A percentile compares a stretch with the other conserved stretches of the same genome.
These are phyloP conservation scores for Drosophila nr. medialis DNA, from an alignment of 2,888 invertebrate genomes.

Conservation along the genomic window DNA sequence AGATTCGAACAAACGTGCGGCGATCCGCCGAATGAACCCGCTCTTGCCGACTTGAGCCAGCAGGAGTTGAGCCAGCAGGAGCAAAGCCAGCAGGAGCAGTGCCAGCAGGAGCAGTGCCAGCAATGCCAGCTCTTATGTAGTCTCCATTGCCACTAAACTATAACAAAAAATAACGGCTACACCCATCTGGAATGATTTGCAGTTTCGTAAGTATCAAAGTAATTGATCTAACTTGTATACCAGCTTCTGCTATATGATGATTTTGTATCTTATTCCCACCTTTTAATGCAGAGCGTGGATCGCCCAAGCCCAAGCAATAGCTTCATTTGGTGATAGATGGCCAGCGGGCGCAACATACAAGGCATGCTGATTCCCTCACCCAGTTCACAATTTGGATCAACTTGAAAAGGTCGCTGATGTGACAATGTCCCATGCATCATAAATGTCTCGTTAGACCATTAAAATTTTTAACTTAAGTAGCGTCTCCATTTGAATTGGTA, in stretches of 20 bases:
- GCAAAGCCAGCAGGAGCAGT: no score
- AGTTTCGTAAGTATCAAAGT: not conserved
- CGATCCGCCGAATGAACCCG: not conserved
- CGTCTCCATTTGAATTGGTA: not conserved
- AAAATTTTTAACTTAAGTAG: not conserved
- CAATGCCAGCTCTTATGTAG: no score
- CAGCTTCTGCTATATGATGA: not conserved
- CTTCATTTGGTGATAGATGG: not conserved
- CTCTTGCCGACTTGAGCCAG: no score
- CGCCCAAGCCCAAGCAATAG: conserved; percentile 13
- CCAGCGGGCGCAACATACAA: not conserved
- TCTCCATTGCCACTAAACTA: not conserved
- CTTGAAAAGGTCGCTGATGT: conserved; percentile 3
- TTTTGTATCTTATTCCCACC: not conserved
- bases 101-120: no score
- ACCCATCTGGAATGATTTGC: not conserved
- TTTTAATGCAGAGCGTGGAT: conserved; percentile 5
- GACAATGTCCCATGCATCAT: not conserved
- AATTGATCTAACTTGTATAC: not conserved
- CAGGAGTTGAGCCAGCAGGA: no score
- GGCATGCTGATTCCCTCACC: no score
- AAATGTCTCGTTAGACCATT: not conserved
- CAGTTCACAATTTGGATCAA: not conserved
- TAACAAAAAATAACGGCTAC: no score
- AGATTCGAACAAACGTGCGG: conserved; percentile 22